Base-by-base conservation (phyloP, 1,140 invertebrate genomes). In the Zaprionus inermis region DNA sequence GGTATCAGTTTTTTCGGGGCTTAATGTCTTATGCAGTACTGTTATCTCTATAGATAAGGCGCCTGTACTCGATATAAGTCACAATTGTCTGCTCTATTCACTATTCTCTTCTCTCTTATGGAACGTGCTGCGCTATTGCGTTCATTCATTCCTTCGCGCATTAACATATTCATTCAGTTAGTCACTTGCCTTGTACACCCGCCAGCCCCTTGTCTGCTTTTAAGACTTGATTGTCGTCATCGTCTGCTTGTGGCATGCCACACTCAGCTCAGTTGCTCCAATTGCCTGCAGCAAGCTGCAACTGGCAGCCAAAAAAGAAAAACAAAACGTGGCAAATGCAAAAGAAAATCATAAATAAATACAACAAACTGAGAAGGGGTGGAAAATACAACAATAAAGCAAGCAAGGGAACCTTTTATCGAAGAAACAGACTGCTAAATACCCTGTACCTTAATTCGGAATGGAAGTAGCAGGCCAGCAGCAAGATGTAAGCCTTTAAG, bases 191-290 rank as follows among this genome's bases (percentile, higher is more conserved):
- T 54, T 67, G 49, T 41, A 9, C 46, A 54, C 41, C 10, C 49
- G 22, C 22, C 16, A 11, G 22, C 34, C 30, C 49, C 44, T 58
- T 61, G 12, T 30, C 41, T 59, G 18, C 14, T 30, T 54, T 58
- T 41, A 16, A 18, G 46, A 11, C 64, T 68, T 38, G 24, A 44
- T 73, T 70, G 72, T 63, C 66, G 66, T 58, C 72, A 70, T 57
- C 72, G 72, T 63, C 72, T 74, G 72, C 34, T 74, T 63, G 72
- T 74, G 72, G 66, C 72, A 70, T 74, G 72, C 72, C 72, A 63
- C 66, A 46, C 57, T 58, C 66, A 18, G 49, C 51, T 38, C 60
- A 11, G 20, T 38, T 49, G 52, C 34, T 67, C 71, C 71, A 69
- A 73, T 73, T 60, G 51, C 65, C 65, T 59, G 56, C 64, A 46